Percentiles rank a stretch among this genome's conserved stretches.
phyloP scores from a whole-genome alignment of 2,888 invertebrate species.

The Diaprepes abbreviatus region DNA sequence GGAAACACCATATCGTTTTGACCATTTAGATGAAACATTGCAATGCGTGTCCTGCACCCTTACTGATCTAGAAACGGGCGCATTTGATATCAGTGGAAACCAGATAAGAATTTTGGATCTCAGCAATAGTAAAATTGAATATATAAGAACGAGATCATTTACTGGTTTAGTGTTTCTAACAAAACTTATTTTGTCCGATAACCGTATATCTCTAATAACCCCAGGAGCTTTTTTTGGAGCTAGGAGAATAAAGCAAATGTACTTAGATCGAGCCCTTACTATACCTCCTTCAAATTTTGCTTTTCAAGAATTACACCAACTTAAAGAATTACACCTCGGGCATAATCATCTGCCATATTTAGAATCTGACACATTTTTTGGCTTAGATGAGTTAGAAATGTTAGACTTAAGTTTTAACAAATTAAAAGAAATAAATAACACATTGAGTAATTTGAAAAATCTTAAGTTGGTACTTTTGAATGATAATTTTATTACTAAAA shows the following conservation, averaged over 20 bases:
- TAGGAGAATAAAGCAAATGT: slow-evolving; percentile 60
- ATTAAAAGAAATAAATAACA: slow-evolving; percentile 57
- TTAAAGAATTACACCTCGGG: slow-evolving; percentile 61
- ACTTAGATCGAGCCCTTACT: slow-evolving; percentile 60
- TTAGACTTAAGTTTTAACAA: slow-evolving; percentile 60
- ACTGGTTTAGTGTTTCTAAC: slow-evolving; percentile 64
- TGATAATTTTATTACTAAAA: slow-evolving; percentile 59
- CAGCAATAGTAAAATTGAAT: slow-evolving; percentile 58
- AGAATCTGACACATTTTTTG: slow-evolving; percentile 56
- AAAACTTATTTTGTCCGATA: slow-evolving; percentile 59
- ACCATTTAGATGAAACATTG: slow-evolving; percentile 64
- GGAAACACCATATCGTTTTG: slow-evolving; percentile 61
- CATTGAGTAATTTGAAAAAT: slow-evolving; percentile 56
- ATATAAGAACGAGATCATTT: slow-evolving; percentile 60
- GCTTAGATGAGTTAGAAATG: slow-evolving; percentile 57
- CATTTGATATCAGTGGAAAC: slow-evolving; percentile 64
- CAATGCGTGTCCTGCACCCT: slow-evolving; percentile 61
- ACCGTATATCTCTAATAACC: slow-evolving; percentile 59
- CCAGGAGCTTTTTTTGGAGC: slow-evolving; percentile 63
- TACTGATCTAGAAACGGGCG: slow-evolving; percentile 56
- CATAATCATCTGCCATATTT: slow-evolving; percentile 57
- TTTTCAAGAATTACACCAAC: slow-evolving; percentile 50
- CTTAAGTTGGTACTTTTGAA: slow-evolving; percentile 58
- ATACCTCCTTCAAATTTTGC: slow-evolving; percentile 54
- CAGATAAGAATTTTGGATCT: slow-evolving; percentile 62